phyloP scores from a whole-genome alignment of 2,888 invertebrate species.

The Pristionchus entomophagus region DNA sequence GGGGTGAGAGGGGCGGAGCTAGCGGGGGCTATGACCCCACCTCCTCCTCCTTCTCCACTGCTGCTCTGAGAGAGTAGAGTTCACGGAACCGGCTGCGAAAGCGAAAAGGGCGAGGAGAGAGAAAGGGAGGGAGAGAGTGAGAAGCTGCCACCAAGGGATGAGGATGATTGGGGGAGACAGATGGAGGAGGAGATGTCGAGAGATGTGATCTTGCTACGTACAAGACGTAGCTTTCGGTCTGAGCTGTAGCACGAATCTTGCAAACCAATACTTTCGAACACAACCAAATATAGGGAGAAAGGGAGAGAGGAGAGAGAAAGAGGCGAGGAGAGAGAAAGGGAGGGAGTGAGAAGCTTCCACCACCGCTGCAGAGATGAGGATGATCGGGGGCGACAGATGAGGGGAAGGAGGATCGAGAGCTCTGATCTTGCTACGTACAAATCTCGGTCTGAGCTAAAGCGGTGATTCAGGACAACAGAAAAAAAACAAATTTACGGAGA shows the following conservation, averaged over 20 bases:
- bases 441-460: too few relatives aligned
- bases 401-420: background rate
- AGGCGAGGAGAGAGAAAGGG: background rate
- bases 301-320: constrained; percentile 39
- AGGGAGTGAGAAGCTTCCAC: background rate
- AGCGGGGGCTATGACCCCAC: background rate
- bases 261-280: too few relatives aligned
- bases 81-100: constrained; percentile 34
- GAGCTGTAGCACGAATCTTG: too few relatives aligned
- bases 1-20: background rate
- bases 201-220: too few relatives aligned
- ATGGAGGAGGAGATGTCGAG: background rate
- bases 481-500: too few relatives aligned
- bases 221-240: too few relatives aligned
- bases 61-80: background rate
- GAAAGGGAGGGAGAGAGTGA: constrained; percentile 21
- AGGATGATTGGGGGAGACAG: constrained; percentile 5
- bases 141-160: background rate
- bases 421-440: too few relatives aligned
- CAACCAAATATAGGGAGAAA: too few relatives aligned
- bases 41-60: background rate
- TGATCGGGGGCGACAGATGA: background rate
- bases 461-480: too few relatives aligned
- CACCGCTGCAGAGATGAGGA: background rate
- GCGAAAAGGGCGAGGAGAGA: background rate